Base-by-base conservation (phyloP, 2,888 invertebrate genomes). In the Sarcophaga caerulescens region DNA sequence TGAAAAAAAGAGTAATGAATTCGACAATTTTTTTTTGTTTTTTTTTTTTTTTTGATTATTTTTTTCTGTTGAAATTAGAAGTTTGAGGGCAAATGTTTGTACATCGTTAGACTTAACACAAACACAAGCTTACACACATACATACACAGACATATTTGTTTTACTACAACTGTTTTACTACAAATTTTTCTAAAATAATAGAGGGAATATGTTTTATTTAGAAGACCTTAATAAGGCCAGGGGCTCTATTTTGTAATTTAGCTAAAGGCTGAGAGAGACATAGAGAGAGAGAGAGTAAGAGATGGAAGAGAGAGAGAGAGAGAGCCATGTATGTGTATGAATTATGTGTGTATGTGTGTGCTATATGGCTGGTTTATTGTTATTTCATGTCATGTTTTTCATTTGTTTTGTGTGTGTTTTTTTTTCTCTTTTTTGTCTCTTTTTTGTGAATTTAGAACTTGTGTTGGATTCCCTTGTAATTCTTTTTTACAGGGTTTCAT, bases 61-160 rank as follows among this genome's bases (percentile, higher is more conserved):
- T 62, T 81, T 45, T 70, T 81, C 47, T 77, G 12, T 52, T 12
- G 17, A 81, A 76, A 81, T 83, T 80, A 80, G 75, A 85, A 83
- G 83, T 87, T 87, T 80, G 85, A 60, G 81, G 76, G 79, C 77
- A 85, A 87, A 84, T 84, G 84, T 81, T 84, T 80, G 85, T 85
- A 85, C 81, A 78, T 86, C 84, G 84, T 84, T 81, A 86, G 77
- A 81, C 63, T 71, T 71, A 79, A 74, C 35, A 70, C 70, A 44
- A 23, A 65, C 62, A 63, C n/a, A 79, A n/a, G n/a, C n/a, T n/a
- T 14, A 70, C 2, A 60, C n/a, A 81, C 59, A 63, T 25, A 71
- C 19, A 74, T 59, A 82, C 23, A 76, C 23, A 77, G 11, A 21
- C 17, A 19, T 74, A 23, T 35, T 8, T 35, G 66, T 84, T 65